A percentile compares a stretch with the other conserved stretches of the same genome.
Conservation (phyloP, 1,140 invertebrate species). For the Aradophagus sp. region DNA sequence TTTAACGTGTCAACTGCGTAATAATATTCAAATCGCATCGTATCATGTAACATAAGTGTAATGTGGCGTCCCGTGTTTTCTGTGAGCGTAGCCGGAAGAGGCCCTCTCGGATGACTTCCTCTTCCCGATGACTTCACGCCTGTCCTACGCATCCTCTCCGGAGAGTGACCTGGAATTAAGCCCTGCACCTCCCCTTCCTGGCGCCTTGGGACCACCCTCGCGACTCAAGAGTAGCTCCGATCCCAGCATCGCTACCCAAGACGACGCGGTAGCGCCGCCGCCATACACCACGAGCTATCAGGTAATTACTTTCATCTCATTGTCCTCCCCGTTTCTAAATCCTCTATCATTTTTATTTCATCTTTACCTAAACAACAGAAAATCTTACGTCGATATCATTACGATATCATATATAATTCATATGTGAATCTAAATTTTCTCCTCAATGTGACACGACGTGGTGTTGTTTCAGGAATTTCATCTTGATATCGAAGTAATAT, state of each 20-base stretch:
- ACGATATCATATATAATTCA: too few species aligned
- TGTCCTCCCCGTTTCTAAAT: background rate
- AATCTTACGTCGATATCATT: too few species aligned
- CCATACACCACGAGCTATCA: constrained; percentile 78
- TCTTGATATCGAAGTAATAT: too few species aligned
- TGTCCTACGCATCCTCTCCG: constrained; percentile 96
- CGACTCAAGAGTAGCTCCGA: constrained; percentile 91
- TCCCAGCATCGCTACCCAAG: constrained; percentile 86
- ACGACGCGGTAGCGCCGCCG: constrained; percentile 75
- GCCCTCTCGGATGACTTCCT: constrained; percentile 95
- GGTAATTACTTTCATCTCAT: constrained; percentile 47
- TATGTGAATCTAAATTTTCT: too few species aligned
- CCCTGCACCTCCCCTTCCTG: constrained; percentile 80
- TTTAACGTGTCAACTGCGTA: constrained; percentile 1
- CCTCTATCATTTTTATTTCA: too few species aligned
- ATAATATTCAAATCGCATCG: constrained; percentile 31
- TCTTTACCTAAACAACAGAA: too few species aligned
- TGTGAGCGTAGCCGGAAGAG: constrained; percentile 82
- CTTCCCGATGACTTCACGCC: constrained; percentile 96
- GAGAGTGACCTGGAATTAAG: constrained; percentile 94
- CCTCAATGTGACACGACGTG: too few species aligned
- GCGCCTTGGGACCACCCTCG: constrained; percentile 78
- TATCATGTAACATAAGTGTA: constrained; percentile 60
- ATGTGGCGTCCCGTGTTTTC: constrained; percentile 68
- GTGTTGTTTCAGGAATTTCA: too few species aligned